phyloP scores from a whole-genome alignment of 2,888 invertebrate genomes.

The Dasypolia templi region DNA sequence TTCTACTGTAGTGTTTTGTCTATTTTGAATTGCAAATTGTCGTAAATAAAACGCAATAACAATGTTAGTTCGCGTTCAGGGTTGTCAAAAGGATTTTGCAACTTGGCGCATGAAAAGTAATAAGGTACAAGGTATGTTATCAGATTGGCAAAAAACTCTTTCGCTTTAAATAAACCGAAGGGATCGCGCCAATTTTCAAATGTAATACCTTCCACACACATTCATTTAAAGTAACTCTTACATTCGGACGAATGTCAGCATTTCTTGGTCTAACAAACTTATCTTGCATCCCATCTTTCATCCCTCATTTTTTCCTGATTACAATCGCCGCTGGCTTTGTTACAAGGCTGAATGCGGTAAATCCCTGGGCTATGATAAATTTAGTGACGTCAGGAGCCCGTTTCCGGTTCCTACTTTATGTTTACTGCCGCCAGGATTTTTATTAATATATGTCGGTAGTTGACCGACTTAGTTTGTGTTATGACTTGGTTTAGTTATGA shows the following conservation, averaged over 20 bases:
- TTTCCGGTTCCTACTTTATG: conserved; percentile 39
- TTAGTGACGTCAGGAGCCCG: conserved; percentile 44
- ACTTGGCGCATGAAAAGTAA: background rate
- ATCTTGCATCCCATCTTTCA: conserved; percentile 57
- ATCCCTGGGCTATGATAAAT: conserved; percentile 57
- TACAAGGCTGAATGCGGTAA: conserved; percentile 47
- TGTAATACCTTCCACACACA: background rate
- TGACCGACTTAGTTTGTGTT: conserved; percentile 17
- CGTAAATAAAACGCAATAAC: conserved; percentile 66
- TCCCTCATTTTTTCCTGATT: conserved; percentile 62
- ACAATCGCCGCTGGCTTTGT: conserved; percentile 59
- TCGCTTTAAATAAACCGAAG: background rate
- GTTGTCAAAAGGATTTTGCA: conserved; percentile 32
- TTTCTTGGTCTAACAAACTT: conserved; percentile 38
- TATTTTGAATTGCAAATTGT: conserved; percentile 66
- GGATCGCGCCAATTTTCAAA: background rate
- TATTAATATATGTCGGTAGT: conserved; percentile 17
- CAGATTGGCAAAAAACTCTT: background rate
- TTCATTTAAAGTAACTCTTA: conserved; percentile 29
- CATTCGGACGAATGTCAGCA: conserved; percentile 31
- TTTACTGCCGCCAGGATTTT: conserved; percentile 28
- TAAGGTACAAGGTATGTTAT: background rate
- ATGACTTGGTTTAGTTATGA: conserved; percentile 9
- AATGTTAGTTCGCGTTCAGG: conserved; percentile 49
- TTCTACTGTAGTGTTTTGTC: conserved; percentile 31